Evolutionary conservation across 2,797 vertebrate species (phyloP).

Genomic region (Lagorchestes hirsutus): DNA sequence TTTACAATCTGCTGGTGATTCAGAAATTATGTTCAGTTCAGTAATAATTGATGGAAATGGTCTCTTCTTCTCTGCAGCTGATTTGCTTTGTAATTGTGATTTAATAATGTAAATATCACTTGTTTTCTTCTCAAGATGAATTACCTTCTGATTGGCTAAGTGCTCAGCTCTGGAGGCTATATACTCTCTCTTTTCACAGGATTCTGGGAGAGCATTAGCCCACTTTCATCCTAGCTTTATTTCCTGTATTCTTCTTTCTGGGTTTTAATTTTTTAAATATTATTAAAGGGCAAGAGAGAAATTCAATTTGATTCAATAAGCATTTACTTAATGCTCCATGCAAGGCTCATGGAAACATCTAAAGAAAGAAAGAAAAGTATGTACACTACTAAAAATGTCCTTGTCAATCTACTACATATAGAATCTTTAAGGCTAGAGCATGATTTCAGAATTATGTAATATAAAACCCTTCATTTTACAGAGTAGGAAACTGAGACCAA

Average conservation of each 20-base stretch:
- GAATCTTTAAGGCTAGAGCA: neutral
- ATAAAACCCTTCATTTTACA: neutral
- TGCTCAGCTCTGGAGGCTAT: slow-evolving; percentile 53
- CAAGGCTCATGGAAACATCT: neutral
- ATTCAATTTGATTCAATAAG: neutral
- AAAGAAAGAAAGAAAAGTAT: neutral
- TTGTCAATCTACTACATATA: neutral
- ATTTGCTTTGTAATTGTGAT: slow-evolving; percentile 85
- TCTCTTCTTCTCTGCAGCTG: slow-evolving; percentile 83
- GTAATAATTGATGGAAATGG: slow-evolving; percentile 87
- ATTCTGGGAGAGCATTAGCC: slow-evolving; percentile 28
- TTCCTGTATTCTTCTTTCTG: slow-evolving; percentile 24
- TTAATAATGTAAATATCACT: slow-evolving; percentile 85
- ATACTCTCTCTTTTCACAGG: slow-evolving; percentile 35
- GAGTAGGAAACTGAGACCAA: neutral
- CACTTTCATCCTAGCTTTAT: slow-evolving; percentile 25
- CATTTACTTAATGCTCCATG: neutral
- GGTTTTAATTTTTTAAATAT: neutral
- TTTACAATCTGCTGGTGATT: slow-evolving; percentile 81
- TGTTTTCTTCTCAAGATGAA: slow-evolving; percentile 83
- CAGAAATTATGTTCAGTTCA: slow-evolving; percentile 83
- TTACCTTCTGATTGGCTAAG: slow-evolving; percentile 78
- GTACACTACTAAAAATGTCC: neutral
- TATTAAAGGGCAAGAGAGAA: neutral
- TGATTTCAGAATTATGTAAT: neutral